Evolutionary conservation across 2,797 vertebrate genomes (phyloP).

Genomic region (Pseudochirops corinnae): DNA sequence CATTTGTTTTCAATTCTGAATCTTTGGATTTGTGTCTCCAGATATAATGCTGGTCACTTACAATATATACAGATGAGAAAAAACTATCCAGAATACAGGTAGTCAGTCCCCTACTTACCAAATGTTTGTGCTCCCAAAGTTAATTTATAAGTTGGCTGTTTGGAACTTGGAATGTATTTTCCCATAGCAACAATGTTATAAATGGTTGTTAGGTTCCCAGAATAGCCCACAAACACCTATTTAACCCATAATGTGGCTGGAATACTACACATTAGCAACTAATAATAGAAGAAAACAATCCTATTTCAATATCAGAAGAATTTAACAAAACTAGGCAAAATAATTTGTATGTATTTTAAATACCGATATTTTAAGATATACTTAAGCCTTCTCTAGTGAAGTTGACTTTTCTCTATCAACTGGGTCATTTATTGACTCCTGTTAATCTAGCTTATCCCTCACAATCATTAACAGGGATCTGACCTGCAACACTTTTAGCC

Average conservation of each 20-base stretch:
- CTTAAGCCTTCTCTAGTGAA: not conserved
- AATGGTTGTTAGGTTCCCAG: not conserved
- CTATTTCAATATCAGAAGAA: not conserved
- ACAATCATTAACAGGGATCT: not conserved
- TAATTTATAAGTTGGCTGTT: not conserved
- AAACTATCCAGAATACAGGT: not conserved
- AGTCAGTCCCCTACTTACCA: not conserved
- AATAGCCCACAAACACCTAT: not conserved
- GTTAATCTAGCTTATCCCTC: not conserved
- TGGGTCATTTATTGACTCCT: not conserved
- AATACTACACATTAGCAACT: conserved; percentile 11
- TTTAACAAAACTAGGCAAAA: conserved; percentile 40
- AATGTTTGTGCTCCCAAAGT: not conserved
- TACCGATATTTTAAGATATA: not conserved
- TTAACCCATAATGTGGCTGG: conserved; percentile 19
- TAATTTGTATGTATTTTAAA: conserved; percentile 37
- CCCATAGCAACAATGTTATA: not conserved
- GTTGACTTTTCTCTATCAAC: not conserved
- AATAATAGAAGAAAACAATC: not conserved
- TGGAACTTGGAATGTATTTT: not conserved
- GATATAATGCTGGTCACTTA: conserved; percentile 11
- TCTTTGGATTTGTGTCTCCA: conserved; percentile 32
- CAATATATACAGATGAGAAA: not conserved
- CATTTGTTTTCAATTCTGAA: conserved; percentile 34
- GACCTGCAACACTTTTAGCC: not conserved